phyloP scores from a whole-genome alignment of 2,888 invertebrate genomes.

The Meandrusa payeni region DNA sequence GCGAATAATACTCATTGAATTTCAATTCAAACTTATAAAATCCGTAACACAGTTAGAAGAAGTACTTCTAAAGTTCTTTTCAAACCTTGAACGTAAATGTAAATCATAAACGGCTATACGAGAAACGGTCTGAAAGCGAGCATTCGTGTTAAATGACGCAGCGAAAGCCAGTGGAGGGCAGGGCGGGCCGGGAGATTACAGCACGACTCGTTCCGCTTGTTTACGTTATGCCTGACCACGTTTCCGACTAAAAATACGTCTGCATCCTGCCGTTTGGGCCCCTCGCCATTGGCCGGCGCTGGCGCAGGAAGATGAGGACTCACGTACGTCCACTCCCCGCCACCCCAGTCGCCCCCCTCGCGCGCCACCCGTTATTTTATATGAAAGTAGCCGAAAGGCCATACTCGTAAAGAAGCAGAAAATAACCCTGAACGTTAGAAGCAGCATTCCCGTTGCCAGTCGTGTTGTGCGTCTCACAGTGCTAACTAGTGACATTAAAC shows the following conservation, averaged over 20 bases:
- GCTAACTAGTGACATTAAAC: slow-evolving; percentile 76
- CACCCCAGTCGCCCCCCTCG: slow-evolving; percentile 43
- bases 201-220: slow-evolving; percentile 61
- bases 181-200: slow-evolving; percentile 37
- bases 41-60: too few relatives aligned
- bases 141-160: slow-evolving; percentile 41
- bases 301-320: slow-evolving; percentile 67
- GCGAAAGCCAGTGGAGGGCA: slow-evolving; percentile 37
- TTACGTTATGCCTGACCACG: slow-evolving; percentile 78
- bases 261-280: slow-evolving; percentile 78
- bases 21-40: too few relatives aligned
- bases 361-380: slow-evolving; percentile 45
- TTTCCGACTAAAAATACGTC: slow-evolving; percentile 75
- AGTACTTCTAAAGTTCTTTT: not conserved
- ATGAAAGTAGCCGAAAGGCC: slow-evolving; percentile 68
- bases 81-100: slow-evolving; percentile 24
- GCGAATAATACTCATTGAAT: too few relatives aligned
- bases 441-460: slow-evolving; percentile 65
- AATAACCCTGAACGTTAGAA: slow-evolving; percentile 79
- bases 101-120: slow-evolving; percentile 38
- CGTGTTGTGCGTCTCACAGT: slow-evolving; percentile 81
- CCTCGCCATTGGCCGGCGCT: slow-evolving; percentile 68
- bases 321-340: slow-evolving; percentile 43
- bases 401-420: slow-evolving; percentile 68
- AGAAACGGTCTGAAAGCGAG: slow-evolving; percentile 36